Base-by-base conservation (phyloP, 2,888 invertebrate species). In the Dicyrtoma fusca region DNA sequence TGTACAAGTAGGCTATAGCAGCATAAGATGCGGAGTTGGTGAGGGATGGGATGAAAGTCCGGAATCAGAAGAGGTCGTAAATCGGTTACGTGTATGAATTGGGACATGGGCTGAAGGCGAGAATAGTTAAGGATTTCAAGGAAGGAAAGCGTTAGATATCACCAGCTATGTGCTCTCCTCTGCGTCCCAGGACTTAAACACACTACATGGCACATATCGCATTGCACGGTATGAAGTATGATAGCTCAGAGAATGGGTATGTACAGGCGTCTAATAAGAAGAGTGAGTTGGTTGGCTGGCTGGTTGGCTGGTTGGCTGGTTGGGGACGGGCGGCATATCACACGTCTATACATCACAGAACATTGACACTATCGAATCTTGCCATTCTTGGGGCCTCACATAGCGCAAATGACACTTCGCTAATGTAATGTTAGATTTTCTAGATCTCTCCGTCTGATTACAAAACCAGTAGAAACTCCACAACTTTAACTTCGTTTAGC, bases 281-380 rank as follows among this genome's bases (percentile, higher is more conserved):
- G n/a, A n/a, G n/a, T n/a, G n/a, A n/a, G n/a, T n/a, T n/a, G n/a
- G n/a, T n/a, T n/a, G n/a, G n/a, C n/a, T n/a, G n/a, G n/a, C n/a
- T 45, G 62, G 53, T 64, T 55, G 44, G 65, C 63, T 71, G 63
- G 71, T 71, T 66, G 68, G 72, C 19, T 59, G 59, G 13, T 59
- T 59, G 64, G 65, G 65, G 76, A 74, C 68, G 55, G 72, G 73
- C 74, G 72, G 73, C 74, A 66, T 78, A 79, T 79, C 79, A 76
- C 75, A 76, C 75, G 77, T 76, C 79, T 79, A 79, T 79, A 79
- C 79, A 79, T 79, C 79, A 79, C 79, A 77, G 76, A 74, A 78
- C 77, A 78, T 76, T 79, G 79, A 79, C 79, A 77, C 73, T 79
- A 79, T 79, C 79, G 76, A 78, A 76, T 77, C 77, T 77, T 75